Conservation (phyloP, 2,888 invertebrate genomes). For the Theodoxus fluviatilis region DNA sequence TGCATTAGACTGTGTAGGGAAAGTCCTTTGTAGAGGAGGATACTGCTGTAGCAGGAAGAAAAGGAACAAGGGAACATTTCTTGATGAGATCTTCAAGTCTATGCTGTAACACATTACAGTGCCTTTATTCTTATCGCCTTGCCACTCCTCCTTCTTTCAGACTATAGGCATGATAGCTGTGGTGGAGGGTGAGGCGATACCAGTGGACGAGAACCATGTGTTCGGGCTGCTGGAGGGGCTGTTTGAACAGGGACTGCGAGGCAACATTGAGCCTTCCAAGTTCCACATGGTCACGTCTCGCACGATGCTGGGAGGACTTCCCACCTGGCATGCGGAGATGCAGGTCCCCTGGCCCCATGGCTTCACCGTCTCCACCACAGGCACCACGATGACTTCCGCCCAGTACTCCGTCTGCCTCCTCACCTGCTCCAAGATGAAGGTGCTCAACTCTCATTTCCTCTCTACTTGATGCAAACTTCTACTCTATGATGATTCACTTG, state of each 20-base stretch:
- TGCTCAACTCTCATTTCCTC: slow-evolving; percentile 20
- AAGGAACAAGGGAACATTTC: too few species aligned
- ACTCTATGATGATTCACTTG: too few species aligned
- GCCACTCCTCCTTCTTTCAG: slow-evolving; percentile 14
- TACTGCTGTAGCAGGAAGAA: too few species aligned
- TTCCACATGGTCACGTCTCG: slow-evolving; percentile 26
- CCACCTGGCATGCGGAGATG: slow-evolving; percentile 31
- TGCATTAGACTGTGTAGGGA: too few species aligned
- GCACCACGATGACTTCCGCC: slow-evolving; percentile 29
- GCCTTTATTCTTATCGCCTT: too few species aligned
- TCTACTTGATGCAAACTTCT: too few species aligned
- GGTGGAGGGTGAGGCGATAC: background rate
- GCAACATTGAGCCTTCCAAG: background rate
- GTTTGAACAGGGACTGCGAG: slow-evolving; percentile 16
- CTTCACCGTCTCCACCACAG: slow-evolving; percentile 31
- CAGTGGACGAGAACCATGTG: slow-evolving; percentile 27
- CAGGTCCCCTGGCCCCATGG: slow-evolving; percentile 33
- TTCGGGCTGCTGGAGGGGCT: slow-evolving; percentile 31
- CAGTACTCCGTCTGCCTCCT: slow-evolving; percentile 33
- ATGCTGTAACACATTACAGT: too few species aligned
- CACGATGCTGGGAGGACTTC: slow-evolving; percentile 17
- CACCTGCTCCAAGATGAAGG: slow-evolving; percentile 38
- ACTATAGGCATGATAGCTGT: slow-evolving; percentile 18
- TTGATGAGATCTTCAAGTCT: too few species aligned
- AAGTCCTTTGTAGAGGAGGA: too few species aligned